These are phyloP conservation scores for Chrysemys picta DNA, from an alignment of 2,113 vertebrate genomes.

Conservation along the genomic window DNA sequence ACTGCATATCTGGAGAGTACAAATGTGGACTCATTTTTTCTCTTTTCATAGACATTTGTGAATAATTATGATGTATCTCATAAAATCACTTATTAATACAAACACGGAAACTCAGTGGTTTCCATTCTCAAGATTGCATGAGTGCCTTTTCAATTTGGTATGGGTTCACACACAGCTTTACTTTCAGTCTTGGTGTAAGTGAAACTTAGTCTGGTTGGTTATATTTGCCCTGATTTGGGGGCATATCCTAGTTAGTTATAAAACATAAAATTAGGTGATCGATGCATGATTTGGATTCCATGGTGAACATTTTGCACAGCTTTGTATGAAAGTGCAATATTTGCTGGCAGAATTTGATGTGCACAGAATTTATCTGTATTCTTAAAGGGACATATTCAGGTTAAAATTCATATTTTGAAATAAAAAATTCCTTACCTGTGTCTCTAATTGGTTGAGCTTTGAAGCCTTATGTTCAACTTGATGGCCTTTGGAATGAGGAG, in stretches of 20 bases:
- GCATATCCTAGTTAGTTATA: background rate
- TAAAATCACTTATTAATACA: background rate
- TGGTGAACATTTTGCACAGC: background rate
- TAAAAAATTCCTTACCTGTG: conserved; percentile 4
- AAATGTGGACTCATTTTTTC: background rate
- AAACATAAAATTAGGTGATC: background rate
- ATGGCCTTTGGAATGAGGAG: conserved; percentile 24
- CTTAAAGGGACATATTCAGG: background rate
- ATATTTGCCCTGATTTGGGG: background rate
- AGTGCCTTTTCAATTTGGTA: accelerated
- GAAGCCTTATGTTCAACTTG: conserved; percentile 7
- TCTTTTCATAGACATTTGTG: background rate
- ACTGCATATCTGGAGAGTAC: background rate
- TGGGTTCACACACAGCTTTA: background rate
- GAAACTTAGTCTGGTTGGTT: background rate
- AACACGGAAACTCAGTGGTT: background rate
- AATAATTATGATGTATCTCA: background rate
- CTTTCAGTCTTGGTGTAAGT: background rate
- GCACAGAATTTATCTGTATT: background rate
- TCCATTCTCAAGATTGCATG: background rate
- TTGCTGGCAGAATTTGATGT: background rate
- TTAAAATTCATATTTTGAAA: background rate
- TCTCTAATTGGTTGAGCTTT: conserved; percentile 16
- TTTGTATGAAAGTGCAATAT: background rate
- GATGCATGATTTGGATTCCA: background rate